Percentiles rank a stretch among this genome's conserved stretches.
phyloP scores from a whole-genome alignment of 2,888 invertebrate genomes.

The Heteromurus nitidus region DNA sequence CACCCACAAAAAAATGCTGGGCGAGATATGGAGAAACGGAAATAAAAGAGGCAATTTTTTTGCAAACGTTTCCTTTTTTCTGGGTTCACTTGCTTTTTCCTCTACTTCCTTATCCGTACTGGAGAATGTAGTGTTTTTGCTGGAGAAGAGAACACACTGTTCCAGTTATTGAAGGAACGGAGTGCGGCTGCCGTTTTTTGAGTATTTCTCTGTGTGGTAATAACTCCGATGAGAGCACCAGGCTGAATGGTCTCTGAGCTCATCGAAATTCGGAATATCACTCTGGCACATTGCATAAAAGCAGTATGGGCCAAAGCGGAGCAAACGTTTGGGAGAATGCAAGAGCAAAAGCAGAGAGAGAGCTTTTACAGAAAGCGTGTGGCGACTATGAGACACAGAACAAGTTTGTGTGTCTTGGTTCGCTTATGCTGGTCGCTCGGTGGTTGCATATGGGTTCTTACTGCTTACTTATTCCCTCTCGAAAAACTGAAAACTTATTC shows the following conservation, averaged over 20 bases:
- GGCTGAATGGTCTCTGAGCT: constrained; percentile 62
- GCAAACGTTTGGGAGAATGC: neutral
- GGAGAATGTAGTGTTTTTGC: neutral
- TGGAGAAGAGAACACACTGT: neutral
- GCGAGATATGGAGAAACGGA: neutral
- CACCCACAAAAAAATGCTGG: neutral
- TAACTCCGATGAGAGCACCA: constrained; percentile 58
- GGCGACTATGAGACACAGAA: no score
- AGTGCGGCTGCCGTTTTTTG: neutral
- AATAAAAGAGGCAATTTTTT: neutral
- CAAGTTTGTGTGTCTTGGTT: no score
- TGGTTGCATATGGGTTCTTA: neutral
- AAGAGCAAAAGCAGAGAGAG: no score
- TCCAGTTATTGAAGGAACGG: neutral
- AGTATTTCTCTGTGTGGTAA: constrained; percentile 27
- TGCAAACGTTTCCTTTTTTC: constrained; percentile 16
- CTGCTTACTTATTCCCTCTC: no score
- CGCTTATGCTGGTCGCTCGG: neutral
- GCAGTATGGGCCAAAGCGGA: neutral
- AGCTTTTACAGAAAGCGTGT: no score
- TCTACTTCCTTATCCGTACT: neutral
- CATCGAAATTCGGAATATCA: constrained; percentile 62
- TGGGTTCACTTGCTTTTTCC: neutral
- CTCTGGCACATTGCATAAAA: constrained; percentile 30
- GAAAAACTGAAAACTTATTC: no score